Percentiles rank a stretch among this genome's conserved stretches.
phyloP scores from a whole-genome alignment of 1,140 invertebrate genomes.

The Drosophila lacteicornis region DNA sequence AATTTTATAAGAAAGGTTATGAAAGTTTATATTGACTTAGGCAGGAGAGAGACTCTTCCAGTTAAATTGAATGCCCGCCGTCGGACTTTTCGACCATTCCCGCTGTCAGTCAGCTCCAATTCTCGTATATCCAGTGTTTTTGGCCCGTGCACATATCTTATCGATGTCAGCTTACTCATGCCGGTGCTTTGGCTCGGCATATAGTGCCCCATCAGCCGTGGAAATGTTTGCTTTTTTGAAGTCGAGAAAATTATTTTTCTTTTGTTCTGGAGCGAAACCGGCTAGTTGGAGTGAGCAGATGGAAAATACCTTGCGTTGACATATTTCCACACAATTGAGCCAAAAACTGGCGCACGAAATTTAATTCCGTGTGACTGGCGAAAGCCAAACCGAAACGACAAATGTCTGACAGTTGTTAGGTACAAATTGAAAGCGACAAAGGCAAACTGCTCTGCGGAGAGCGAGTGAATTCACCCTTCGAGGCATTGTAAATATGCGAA shows the following conservation, averaged over 20 bases:
- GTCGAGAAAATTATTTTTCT: slow-evolving; percentile 46
- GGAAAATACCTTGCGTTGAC: slow-evolving; percentile 42
- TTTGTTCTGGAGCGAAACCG: slow-evolving; percentile 8
- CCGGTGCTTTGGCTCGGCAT: not conserved
- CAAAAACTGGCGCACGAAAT: slow-evolving; percentile 64
- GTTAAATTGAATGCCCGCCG: slow-evolving; percentile 30
- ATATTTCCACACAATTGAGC: slow-evolving; percentile 71
- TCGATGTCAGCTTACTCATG: slow-evolving; percentile 69
- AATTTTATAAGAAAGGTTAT: too few relatives aligned
- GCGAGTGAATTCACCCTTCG: slow-evolving; percentile 43
- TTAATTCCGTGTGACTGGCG: slow-evolving; percentile 62
- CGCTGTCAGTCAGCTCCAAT: slow-evolving; percentile 34
- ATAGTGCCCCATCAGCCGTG: slow-evolving; percentile 23
- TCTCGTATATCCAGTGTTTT: not conserved
- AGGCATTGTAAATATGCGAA: slow-evolving; percentile 58
- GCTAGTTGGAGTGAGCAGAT: slow-evolving; percentile 15
- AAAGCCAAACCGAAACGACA: slow-evolving; percentile 44
- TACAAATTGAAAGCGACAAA: slow-evolving; percentile 64
- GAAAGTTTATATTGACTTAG: not conserved
- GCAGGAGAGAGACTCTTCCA: not conserved
- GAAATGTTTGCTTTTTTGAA: slow-evolving; percentile 43
- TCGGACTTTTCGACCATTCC: not conserved
- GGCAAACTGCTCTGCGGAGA: slow-evolving; percentile 26
- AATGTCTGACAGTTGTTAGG: slow-evolving; percentile 60
- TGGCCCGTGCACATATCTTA: slow-evolving; percentile 64